Evolutionary conservation across 2,888 invertebrate genomes (phyloP), one percentile per base, ranked within the genome.

Genomic region (Nemoura dubitans): DNA sequence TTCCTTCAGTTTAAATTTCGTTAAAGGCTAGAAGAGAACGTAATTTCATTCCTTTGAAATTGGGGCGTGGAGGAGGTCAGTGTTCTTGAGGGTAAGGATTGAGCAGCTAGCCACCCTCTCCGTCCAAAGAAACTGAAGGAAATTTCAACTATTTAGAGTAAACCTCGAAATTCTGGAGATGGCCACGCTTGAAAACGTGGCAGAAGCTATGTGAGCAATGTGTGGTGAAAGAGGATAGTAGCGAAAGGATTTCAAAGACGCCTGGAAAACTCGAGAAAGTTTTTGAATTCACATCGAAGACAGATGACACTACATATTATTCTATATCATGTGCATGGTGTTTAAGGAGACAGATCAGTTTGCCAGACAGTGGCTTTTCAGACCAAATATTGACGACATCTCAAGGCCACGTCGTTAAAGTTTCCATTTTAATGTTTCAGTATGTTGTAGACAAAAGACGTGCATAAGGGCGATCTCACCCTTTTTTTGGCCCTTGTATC

Each of bases 1-100:
- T 84, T 59, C 84, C 84, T 84, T 84, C 84, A 76, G 84, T 84
- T 84, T 84, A 84, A 84, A 84, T 84, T 84, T 84, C 84, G 84
- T 84, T 84, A 84, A 29, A 84, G 59, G 59, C 25, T 27, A 26
- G 84, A 76, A 29, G 28, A 84, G 84, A 84, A 43, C 26, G 29
- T 28, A 84, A 59, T 84, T 84, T 30, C 84, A 43, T 84, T 84
- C 84, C 84, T 84, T 84, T 84, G 84, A 84, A 43, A 76, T 84
- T 43, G 84, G 27, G 76, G 6, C 84, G 84, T n/a, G 29, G 14
- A 76, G 29, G 59, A 84, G 84, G 28, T 59, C 76, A 28, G 76
- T 28, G 81, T 81, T 29, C 30, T 81, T 81, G 81, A 10, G 59
- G 59, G 59, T 59, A 21, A 7, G 59, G 59, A 59, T 59, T 59